Conservation (phyloP, 1,140 invertebrate species). For the Ceratoteleas bidentatus region DNA sequence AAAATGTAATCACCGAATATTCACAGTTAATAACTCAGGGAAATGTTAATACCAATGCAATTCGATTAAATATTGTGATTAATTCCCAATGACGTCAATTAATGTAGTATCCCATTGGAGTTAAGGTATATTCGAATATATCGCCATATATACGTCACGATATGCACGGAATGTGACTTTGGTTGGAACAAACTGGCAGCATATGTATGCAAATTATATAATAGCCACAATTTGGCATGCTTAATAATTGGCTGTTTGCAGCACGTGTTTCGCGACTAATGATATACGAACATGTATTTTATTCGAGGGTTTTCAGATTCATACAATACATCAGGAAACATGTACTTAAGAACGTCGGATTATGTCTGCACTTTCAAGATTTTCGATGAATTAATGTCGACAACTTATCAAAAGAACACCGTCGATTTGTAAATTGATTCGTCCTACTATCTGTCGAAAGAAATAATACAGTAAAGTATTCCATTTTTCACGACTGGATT, state of each 20-base stretch:
- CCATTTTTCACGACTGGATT: too few species aligned
- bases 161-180: slow-evolving; percentile 62
- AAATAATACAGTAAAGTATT: too few species aligned
- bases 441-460: too few species aligned
- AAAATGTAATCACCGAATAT: too few species aligned
- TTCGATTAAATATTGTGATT: slow-evolving; percentile 6
- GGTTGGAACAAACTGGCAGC: slow-evolving; percentile 60
- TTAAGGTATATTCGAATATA: slow-evolving; percentile 56
- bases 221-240: slow-evolving; percentile 70
- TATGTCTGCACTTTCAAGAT: too few species aligned
- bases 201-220: slow-evolving; percentile 70
- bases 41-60: slow-evolving; percentile 23
- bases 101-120: slow-evolving; percentile 42
- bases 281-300: slow-evolving; percentile 55
- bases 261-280: slow-evolving; percentile 69
- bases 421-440: too few species aligned
- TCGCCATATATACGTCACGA: slow-evolving; percentile 27
- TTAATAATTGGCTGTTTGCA: slow-evolving; percentile 71
- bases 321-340: slow-evolving; percentile 61
- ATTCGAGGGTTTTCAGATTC: slow-evolving; percentile 53
- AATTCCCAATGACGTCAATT: slow-evolving; percentile 37
- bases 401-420: too few species aligned
- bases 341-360: slow-evolving; percentile 7
- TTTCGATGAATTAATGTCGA: too few species aligned
- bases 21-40: too few species aligned